phyloP scores from a whole-genome alignment of 2,113 vertebrate species.

The Salvelinus namaycush region DNA sequence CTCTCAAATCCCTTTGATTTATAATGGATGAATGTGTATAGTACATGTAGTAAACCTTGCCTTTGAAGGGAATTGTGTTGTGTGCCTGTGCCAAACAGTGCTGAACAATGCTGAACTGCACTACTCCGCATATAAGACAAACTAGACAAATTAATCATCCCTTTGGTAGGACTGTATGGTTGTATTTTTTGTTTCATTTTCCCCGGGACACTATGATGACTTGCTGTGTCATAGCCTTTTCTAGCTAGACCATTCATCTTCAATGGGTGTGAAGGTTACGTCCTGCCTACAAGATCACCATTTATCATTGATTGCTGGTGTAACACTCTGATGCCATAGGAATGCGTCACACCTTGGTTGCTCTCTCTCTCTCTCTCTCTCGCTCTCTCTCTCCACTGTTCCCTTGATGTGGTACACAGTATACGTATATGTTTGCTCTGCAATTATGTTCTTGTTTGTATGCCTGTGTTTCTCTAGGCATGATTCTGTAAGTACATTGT shows the following conservation, averaged over 20 bases:
- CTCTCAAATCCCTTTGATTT: constrained; percentile 32
- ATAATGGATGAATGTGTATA: constrained; percentile 20
- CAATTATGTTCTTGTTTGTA: background rate
- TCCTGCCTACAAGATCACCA: too few relatives aligned
- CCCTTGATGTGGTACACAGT: too few relatives aligned
- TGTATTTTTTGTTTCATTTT: constrained; percentile 41
- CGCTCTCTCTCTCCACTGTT: too few relatives aligned
- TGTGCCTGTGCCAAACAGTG: background rate
- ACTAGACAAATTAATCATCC: constrained; percentile 54
- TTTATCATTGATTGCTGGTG: too few relatives aligned
- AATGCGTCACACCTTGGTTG: too few relatives aligned
- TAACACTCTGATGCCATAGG: too few relatives aligned
- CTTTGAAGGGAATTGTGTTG: constrained; percentile 1
- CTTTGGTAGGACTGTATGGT: background rate
- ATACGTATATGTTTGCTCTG: too few relatives aligned
- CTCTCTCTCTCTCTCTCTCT: too few relatives aligned
- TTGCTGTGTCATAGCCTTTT: constrained; percentile 43
- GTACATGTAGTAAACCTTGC: constrained; percentile 5
- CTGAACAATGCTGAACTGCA: constrained; percentile 2
- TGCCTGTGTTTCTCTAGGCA: background rate
- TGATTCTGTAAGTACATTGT: too few relatives aligned
- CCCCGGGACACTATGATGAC: constrained; percentile 37
- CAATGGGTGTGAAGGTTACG: constrained; percentile 44
- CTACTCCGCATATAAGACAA: constrained; percentile 40
- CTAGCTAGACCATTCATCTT: constrained; percentile 60